These are phyloP conservation scores for Sinocyclocheilus grahami DNA, from an alignment of 2,113 vertebrate species.

Conservation along the genomic window DNA sequence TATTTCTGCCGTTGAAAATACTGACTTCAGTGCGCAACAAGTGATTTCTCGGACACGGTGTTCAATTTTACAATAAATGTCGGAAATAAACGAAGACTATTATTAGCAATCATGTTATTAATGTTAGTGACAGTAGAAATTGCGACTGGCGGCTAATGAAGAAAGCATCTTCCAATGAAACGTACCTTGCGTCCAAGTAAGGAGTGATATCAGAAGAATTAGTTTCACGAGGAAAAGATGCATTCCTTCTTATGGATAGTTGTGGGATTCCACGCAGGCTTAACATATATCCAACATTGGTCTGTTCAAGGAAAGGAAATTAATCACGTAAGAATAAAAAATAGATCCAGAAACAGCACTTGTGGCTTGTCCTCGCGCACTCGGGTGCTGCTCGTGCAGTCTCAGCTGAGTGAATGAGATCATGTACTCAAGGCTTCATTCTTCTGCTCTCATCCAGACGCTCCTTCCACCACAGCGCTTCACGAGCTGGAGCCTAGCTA, in stretches of 20 bases:
- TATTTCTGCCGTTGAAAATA: background rate
- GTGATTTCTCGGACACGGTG: background rate
- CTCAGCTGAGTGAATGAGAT: conserved; percentile 66
- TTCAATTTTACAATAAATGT: background rate
- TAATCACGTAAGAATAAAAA: conserved; percentile 47
- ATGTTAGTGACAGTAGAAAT: background rate
- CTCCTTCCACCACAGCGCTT: conserved; percentile 43
- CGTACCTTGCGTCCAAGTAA: conserved; percentile 71
- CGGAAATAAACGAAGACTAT: background rate
- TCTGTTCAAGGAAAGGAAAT: conserved; percentile 54
- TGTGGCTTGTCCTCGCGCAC: conserved; percentile 42
- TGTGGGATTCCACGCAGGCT: conserved; percentile 70
- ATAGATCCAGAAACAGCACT: conserved; percentile 60
- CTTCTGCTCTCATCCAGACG: conserved; percentile 61
- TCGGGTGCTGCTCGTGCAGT: conserved; percentile 63
- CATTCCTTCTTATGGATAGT: conserved; percentile 76
- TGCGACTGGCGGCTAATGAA: background rate
- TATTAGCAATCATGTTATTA: background rate
- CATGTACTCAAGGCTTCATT: conserved; percentile 62
- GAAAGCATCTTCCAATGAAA: conserved; percentile 51
- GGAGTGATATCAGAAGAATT: conserved; percentile 72
- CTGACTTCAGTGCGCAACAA: conserved; percentile 18
- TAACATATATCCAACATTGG: conserved; percentile 75
- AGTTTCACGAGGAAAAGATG: conserved; percentile 74
- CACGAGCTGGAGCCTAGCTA: conserved; percentile 28